Percentiles rank a stretch among this genome's conserved stretches.
phyloP scores from a whole-genome alignment of 2,888 invertebrate genomes.

The Arctia plantaginis region DNA sequence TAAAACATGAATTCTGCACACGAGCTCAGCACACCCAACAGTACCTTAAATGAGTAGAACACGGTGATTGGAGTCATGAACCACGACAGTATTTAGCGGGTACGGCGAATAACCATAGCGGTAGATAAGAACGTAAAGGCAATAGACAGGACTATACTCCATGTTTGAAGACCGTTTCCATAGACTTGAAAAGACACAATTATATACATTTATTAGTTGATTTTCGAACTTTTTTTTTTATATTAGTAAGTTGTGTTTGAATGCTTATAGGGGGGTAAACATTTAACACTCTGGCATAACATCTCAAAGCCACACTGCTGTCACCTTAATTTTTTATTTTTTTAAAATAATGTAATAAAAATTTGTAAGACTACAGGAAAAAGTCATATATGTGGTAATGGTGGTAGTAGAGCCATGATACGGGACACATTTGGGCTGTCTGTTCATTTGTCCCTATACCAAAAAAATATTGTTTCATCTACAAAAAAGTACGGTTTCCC shows the following conservation, averaged over 20 bases:
- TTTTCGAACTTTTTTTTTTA: neutral
- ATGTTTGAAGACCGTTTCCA: conserved; percentile 98
- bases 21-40: conserved; percentile 93
- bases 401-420: too few relatives aligned
- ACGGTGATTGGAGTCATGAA: conserved; percentile 93
- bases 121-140: conserved; percentile 97
- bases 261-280: neutral
- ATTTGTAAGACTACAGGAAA: too few relatives aligned
- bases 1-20: conserved; percentile 97
- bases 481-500: too few relatives aligned
- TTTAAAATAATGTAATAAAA: neutral
- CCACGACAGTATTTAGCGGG: conserved; percentile 93
- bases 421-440: too few relatives aligned
- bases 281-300: too few relatives aligned
- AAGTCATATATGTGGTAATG: too few relatives aligned
- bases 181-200: conserved; percentile 87
- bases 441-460: too few relatives aligned
- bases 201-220: too few relatives aligned
- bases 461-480: too few relatives aligned
- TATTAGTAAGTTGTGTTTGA: neutral
- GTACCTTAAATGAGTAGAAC: conserved; percentile 94
- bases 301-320: too few relatives aligned
- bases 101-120: conserved; percentile 94
- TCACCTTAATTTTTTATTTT: neutral
- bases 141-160: conserved; percentile 98